phyloP scores from a whole-genome alignment of 2,888 invertebrate species.

The Ectobius pallidus region DNA sequence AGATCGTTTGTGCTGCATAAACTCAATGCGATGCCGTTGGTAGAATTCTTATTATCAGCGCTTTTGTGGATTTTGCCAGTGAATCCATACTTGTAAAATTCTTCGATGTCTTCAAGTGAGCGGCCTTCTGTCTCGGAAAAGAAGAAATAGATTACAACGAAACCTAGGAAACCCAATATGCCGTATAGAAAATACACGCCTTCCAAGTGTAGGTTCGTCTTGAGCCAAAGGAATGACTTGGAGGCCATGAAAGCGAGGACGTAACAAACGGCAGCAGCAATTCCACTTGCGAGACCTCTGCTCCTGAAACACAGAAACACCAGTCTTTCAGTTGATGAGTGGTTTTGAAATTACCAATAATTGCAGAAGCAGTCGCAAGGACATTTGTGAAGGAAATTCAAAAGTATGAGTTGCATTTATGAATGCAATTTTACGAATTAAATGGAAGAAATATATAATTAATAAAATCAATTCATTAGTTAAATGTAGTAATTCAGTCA shows the following conservation, averaged over 20 bases:
- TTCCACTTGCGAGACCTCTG: constrained; percentile 60
- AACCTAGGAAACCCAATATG: constrained; percentile 56
- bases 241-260: constrained; percentile 59
- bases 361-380: no score
- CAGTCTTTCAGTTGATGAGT: no score
- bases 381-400: no score
- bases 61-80: background rate
- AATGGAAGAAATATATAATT: no score
- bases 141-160: constrained; percentile 60
- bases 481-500: no score
- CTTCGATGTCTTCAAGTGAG: constrained; percentile 60
- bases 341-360: no score
- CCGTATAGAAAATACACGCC: constrained; percentile 62
- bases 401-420: no score
- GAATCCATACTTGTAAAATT: constrained; percentile 48
- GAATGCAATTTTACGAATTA: no score
- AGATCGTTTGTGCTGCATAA: background rate
- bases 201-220: constrained; percentile 55
- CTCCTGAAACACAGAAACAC: constrained; percentile 52
- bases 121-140: constrained; percentile 64
- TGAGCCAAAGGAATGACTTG: constrained; percentile 62
- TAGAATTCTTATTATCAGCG: no score
- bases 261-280: constrained; percentile 62
- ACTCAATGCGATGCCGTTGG: background rate
- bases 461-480: no score